A percentile compares a stretch with the other conserved stretches of the same genome.
These are phyloP conservation scores for Amphiduros pacificus DNA, from an alignment of 2,888 invertebrate species.

Conservation along the genomic window DNA sequence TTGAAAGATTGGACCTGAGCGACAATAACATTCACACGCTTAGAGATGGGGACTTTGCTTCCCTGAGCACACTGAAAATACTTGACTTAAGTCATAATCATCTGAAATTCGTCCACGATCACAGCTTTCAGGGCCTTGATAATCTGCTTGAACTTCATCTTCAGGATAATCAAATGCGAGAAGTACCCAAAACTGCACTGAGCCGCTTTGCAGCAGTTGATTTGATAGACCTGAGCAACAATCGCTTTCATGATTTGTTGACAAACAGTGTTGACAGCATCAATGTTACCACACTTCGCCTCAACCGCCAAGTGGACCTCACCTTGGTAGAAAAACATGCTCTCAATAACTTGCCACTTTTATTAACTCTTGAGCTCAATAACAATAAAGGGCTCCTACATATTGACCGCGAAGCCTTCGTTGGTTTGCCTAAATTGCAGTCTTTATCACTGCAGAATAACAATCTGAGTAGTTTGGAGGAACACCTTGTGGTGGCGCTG, in stretches of 20 bases:
- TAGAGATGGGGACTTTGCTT: constrained; percentile 15
- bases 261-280: constrained; percentile 12
- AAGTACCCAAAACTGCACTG: constrained; percentile 19
- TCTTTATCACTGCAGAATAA: constrained; percentile 77
- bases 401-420: constrained; percentile 58
- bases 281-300: constrained; percentile 44
- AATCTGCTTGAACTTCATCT: constrained; percentile 17
- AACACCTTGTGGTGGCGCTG: constrained; percentile 43
- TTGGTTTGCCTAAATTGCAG: constrained; percentile 64
- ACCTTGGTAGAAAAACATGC: constrained; percentile 54
- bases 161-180: constrained; percentile 20
- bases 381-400: constrained; percentile 64
- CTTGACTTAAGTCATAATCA: constrained; percentile 27
- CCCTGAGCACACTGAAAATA: constrained; percentile 7
- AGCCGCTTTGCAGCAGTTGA: constrained; percentile 6
- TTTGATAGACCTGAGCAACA: constrained; percentile 24
- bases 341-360: constrained; percentile 58
- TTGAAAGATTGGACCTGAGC: constrained; percentile 20
- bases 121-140: constrained; percentile 22
- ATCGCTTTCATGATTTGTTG: constrained; percentile 18
- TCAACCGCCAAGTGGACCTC: constrained; percentile 55
- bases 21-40: constrained; percentile 30
- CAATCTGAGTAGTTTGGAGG: constrained; percentile 52
- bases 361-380: constrained; percentile 52
- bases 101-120: constrained; percentile 19